Percentiles rank a stretch among this genome's conserved stretches.
These are phyloP conservation scores for Stratiomys singularior DNA, from an alignment of 2,888 invertebrate genomes.

Conservation along the genomic window DNA sequence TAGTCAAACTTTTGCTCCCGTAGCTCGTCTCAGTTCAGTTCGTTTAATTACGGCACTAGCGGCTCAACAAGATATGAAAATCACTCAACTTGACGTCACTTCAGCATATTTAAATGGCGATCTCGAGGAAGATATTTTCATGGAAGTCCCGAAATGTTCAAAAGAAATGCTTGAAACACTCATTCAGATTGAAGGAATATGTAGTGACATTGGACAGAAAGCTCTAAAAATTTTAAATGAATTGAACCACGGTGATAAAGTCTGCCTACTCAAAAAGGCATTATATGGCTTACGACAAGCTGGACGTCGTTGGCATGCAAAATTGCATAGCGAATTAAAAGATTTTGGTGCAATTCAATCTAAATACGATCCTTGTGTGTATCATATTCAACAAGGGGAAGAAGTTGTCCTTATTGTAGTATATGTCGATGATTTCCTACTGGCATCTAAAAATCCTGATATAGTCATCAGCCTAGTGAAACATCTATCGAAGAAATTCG, in stretches of 20 bases:
- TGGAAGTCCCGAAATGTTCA: constrained; percentile 31
- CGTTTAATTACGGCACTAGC: too few relatives aligned
- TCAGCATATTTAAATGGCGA: constrained; percentile 53
- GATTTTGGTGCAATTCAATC: too few relatives aligned
- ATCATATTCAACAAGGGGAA: too few relatives aligned
- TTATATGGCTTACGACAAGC: constrained; percentile 50
- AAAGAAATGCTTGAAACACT: constrained; percentile 8
- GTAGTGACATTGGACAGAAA: neutral
- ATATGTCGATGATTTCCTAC: too few relatives aligned
- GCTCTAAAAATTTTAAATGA: neutral
- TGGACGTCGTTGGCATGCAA: too few relatives aligned
- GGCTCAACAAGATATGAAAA: constrained; percentile 50
- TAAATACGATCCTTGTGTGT: too few relatives aligned
- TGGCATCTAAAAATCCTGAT: too few relatives aligned
- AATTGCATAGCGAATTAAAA: too few relatives aligned
- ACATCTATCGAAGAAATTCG: too few relatives aligned
- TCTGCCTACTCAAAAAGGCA: constrained; percentile 49
- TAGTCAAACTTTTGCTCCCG: neutral
- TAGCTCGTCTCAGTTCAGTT: constrained; percentile 40
- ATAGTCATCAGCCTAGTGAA: too few relatives aligned
- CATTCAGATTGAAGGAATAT: neutral
- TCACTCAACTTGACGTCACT: constrained; percentile 53
- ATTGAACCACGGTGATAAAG: neutral
- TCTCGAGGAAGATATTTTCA: constrained; percentile 53
- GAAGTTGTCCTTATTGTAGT: too few relatives aligned